Percentiles rank a stretch among this genome's conserved stretches.
Conservation (phyloP, 2,888 invertebrate genomes). For the Crossocerus cetratus region DNA sequence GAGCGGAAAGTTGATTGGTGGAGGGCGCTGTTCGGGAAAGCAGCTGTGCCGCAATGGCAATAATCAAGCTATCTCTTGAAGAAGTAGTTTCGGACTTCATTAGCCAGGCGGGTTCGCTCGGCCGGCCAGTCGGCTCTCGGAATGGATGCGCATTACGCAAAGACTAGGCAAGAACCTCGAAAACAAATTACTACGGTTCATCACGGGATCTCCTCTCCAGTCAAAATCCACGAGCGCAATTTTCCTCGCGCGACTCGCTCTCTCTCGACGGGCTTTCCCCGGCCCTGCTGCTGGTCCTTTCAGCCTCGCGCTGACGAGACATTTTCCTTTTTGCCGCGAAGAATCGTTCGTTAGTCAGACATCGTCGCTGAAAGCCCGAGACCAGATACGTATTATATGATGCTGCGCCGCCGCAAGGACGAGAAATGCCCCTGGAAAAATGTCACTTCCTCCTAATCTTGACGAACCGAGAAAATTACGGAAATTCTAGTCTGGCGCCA, state of each 20-base stretch:
- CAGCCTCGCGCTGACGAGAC: conserved; percentile 64
- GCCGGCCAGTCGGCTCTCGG: neutral
- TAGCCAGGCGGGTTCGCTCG: conserved; percentile 16
- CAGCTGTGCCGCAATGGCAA: no score
- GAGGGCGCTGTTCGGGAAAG: no score
- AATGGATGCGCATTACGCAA: conserved; percentile 10
- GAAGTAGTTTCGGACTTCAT: conserved; percentile 16
- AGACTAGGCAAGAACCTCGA: conserved; percentile 55
- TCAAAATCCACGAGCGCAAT: conserved; percentile 57
- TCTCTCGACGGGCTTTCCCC: conserved; percentile 8
- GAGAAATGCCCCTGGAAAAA: conserved; percentile 20
- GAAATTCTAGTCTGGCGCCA: no score
- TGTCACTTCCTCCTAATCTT: conserved; percentile 9
- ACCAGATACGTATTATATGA: conserved; percentile 53
- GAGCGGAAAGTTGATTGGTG: no score
- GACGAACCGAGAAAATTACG: conserved; percentile 30
- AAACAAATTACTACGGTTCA: conserved; percentile 66
- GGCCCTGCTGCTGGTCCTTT: conserved; percentile 64
- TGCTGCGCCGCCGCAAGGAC: conserved; percentile 22
- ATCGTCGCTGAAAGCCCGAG: conserved; percentile 46
- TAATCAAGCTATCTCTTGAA: no score
- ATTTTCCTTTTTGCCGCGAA: conserved; percentile 68
- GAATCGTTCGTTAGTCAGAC: conserved; percentile 69
- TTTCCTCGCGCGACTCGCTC: conserved; percentile 56
- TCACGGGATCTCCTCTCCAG: conserved; percentile 52